Evolutionary conservation across 1,140 invertebrate species (phyloP).

Genomic region (Platorchestia sp.): DNA sequence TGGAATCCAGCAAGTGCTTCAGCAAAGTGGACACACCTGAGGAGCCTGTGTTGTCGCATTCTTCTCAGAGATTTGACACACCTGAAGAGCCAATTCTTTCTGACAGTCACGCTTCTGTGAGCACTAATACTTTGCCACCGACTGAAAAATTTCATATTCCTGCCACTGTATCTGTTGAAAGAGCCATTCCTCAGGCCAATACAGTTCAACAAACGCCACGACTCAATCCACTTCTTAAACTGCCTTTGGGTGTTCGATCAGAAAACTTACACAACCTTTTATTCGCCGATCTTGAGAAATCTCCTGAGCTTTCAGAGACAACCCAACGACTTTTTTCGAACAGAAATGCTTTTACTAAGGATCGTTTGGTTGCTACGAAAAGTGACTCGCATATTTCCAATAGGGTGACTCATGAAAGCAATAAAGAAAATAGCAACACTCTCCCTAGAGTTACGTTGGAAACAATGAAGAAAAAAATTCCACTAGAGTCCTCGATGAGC

Average conservation of each 20-base stretch:
- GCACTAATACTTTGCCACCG: background rate
- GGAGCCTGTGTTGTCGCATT: slow-evolving; percentile 6
- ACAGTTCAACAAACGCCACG: background rate
- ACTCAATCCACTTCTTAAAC: background rate
- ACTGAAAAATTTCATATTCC: background rate
- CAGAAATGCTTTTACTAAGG: background rate
- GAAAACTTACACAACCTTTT: background rate
- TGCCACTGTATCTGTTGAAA: background rate
- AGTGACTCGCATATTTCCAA: background rate
- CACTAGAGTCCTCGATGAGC: background rate
- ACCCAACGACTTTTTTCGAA: background rate
- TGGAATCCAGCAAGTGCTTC: background rate
- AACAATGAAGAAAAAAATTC: background rate
- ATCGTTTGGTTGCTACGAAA: background rate
- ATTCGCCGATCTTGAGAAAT: background rate
- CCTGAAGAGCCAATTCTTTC: background rate
- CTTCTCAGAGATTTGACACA: background rate
- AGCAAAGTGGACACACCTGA: slow-evolving; percentile 2
- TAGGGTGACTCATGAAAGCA: background rate
- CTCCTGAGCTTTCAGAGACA: slow-evolving; percentile 3
- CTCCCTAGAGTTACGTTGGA: background rate
- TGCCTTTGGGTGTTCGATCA: background rate
- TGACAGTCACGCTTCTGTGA: background rate
- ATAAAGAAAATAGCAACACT: background rate
- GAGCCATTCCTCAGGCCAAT: background rate